Evolutionary conservation across 2,113 vertebrate species (phyloP).

Genomic region (Rhabdomys dilectus): DNA sequence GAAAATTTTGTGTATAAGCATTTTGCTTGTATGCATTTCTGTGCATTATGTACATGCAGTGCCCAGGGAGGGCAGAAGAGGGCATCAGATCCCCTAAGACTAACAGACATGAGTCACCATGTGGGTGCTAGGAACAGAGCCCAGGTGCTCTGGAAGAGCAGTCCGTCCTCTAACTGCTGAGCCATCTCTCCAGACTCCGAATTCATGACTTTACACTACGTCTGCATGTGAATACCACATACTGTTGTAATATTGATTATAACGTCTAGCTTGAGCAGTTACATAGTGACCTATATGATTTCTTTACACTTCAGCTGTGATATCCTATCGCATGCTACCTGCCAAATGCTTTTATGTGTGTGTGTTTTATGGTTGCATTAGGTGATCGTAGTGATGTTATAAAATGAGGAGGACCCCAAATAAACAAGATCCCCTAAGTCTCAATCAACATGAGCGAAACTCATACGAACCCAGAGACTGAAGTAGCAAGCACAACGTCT

Average conservation of each 20-base stretch:
- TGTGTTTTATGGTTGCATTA: background rate
- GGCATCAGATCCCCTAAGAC: background rate
- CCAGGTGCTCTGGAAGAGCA: background rate
- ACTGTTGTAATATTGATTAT: background rate
- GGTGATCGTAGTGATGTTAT: background rate
- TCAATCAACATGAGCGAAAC: background rate
- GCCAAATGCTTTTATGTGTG: background rate
- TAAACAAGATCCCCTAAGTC: background rate
- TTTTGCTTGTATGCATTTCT: background rate
- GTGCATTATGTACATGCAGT: background rate
- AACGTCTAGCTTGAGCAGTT: background rate
- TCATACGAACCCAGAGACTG: background rate
- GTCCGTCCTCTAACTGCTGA: background rate
- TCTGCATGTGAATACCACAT: rapidly evolving
- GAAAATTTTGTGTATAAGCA: background rate
- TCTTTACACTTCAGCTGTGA: background rate
- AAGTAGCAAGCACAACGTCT: background rate
- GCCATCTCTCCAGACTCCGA: background rate
- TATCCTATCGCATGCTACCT: background rate
- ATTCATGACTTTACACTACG: background rate
- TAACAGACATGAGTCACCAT: background rate
- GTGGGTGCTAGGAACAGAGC: background rate
- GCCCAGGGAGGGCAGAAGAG: background rate
- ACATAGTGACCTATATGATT: background rate
- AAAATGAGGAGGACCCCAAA: background rate